Base-by-base conservation (phyloP, 2,888 invertebrate genomes). In the Dione juno region DNA sequence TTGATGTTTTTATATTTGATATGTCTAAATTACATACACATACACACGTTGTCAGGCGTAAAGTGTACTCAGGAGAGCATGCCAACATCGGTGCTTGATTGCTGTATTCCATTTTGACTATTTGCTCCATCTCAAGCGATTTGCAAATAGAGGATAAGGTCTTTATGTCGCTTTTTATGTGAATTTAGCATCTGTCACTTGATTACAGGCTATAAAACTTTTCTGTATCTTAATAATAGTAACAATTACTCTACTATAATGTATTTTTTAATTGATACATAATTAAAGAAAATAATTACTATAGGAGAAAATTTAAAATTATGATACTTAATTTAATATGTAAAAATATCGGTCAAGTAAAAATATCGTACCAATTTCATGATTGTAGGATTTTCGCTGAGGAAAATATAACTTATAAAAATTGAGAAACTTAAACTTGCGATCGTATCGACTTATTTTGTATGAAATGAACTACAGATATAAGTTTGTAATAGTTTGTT, bases 41-140 rank as follows among this genome's bases (percentile, higher is more conserved):
- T 37, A 13, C 13, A 40, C 14, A 45, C 28, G 13, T 61, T 45
- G 1, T 35, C 35, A 21, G n/a, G 70, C 71, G 67, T 67, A 64
- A 64, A 45, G 66, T 76, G 71, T 74, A 69, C 68, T 71, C 57
- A 43, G 57, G 41, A 63, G 64, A 40, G 48, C 53, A 67, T 65
- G 28, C 58, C 37, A 50, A 54, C 58, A 41, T 71, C 37, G 68
- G 64, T 21, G 21, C 53, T 66, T 69, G 50, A 72, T 69, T 61
- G 64, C 64, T 40, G 64, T 64, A 57, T 53, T 43, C 61, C 59
- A 61, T 71, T 65, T 69, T 53, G 52, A 64, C 48, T 66, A 50
- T 67, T 66, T 52, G 50, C 35, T 67, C n/a, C 13, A 54, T 57
- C 40, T 43, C 41, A 35, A 45, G 57, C 45, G 3, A 66, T 66